Base-by-base conservation (phyloP, 1,140 invertebrate genomes). In the Rhopalosiphum maidis region DNA sequence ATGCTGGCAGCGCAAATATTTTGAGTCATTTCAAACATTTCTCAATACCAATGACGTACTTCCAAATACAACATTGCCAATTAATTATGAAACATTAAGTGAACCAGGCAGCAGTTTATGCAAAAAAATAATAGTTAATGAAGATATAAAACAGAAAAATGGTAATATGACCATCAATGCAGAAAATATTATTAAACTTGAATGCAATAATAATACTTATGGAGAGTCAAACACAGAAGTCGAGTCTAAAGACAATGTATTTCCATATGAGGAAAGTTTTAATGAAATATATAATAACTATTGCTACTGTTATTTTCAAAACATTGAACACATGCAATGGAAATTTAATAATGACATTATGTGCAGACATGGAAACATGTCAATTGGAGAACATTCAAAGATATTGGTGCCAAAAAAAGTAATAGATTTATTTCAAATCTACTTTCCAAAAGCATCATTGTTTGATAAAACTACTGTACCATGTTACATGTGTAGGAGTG, bases 261-360 rank as follows among this genome's bases (percentile, higher is more conserved):
- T 22, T 8, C 48, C 55, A 41, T 1, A 41, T 2, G 35, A 85
- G 21, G 41, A 0, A 6, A 91, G 30, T 18, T n/a, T 6, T 15
- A 82, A 93, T 46, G 25, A 86, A 54, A 86, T 43, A 41, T 37
- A n/a, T 1, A 55, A 85, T 0, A 51, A 83, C 11, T 48, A 86
- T 18, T 48, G 85, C 55, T 93, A 37, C 5, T 35, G 43, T 86
- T 93, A 23, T 51, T 18, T 86, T 6, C 35, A 91, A 60, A 91
- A 89, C 25, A 91, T 91, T 30, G 55, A 93, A 37, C 60, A 22
- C 35, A n/a, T 90, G 37, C 83, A 43, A 8, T 90, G 89, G 87
- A 48, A 85, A 18, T 94, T 94, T 60, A 94, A 94, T 91, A 91
- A 94, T 54, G 94, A 94, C 22, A 94, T 94, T 35, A 87, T 94